A percentile compares a stretch with the other conserved stretches of the same genome.
Evolutionary conservation across 2,797 vertebrate species (phyloP).

Genomic region (Dicrostonyx torquatus): DNA sequence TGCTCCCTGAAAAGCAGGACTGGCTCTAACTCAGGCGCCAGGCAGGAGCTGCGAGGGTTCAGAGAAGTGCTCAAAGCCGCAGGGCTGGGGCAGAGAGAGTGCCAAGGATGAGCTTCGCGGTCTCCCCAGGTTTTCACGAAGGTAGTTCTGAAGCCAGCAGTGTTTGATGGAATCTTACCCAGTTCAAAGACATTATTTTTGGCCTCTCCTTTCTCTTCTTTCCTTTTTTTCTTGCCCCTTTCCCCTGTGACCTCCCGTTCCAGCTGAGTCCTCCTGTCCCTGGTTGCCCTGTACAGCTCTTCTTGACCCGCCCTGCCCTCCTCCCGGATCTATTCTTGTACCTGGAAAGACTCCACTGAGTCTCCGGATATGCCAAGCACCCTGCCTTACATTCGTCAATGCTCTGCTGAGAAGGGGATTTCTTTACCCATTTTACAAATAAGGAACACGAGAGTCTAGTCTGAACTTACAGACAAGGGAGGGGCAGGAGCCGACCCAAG

Average conservation of each 20-base stretch:
- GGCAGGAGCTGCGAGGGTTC: neutral
- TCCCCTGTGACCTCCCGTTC: slow-evolving; percentile 31
- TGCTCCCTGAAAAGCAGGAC: neutral
- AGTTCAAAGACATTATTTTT: slow-evolving; percentile 64
- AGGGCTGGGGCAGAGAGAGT: neutral
- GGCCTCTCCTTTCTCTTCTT: slow-evolving; percentile 31
- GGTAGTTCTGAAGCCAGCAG: slow-evolving; percentile 48
- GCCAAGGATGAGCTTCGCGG: neutral
- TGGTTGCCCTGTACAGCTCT: neutral
- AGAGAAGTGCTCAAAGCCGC: slow-evolving; percentile 1
- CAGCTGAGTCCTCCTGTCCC: slow-evolving; percentile 38
- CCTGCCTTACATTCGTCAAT: neutral
- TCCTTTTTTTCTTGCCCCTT: slow-evolving; percentile 1
- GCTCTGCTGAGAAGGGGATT: neutral
- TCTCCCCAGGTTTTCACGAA: neutral
- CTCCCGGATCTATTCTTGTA: slow-evolving; percentile 19
- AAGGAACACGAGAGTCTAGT: neutral
- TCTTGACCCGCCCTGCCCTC: slow-evolving; percentile 29
- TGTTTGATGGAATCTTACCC: slow-evolving; percentile 51
- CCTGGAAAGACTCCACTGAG: neutral
- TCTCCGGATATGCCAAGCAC: neutral
- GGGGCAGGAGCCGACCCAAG: neutral
- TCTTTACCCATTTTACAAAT: neutral
- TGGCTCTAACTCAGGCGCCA: neutral
- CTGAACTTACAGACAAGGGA: neutral